A percentile compares a stretch with the other conserved stretches of the same genome.
phyloP scores from a whole-genome alignment of 2,113 vertebrate species.

The Leuciscus idus region DNA sequence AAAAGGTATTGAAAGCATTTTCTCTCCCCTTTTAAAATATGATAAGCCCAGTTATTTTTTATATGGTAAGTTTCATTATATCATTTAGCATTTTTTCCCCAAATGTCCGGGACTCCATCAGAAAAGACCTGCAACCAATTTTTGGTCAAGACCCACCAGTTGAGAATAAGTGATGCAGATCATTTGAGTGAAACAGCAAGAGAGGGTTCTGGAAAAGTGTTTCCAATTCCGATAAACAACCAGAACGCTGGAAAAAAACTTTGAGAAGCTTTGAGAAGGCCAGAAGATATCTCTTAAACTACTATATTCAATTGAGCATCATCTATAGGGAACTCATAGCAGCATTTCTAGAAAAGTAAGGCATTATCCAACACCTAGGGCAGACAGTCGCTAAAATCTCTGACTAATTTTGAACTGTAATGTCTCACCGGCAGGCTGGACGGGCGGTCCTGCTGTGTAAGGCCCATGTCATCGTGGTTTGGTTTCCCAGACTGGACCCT shows the following conservation, averaged over 20 bases:
- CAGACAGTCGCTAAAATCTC: not conserved
- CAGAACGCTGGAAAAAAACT: not conserved
- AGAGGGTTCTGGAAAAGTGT: not conserved
- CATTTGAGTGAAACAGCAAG: not conserved
- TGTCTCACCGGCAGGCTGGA: constrained; percentile 92
- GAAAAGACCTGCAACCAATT: not conserved
- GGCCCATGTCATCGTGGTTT: constrained; percentile 89
- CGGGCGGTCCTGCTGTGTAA: constrained; percentile 91
- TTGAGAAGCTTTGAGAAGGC: not conserved
- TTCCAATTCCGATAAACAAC: not conserved
- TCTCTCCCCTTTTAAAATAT: not conserved
- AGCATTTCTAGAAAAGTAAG: not conserved
- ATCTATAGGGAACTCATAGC: not conserved
- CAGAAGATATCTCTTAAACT: not conserved
- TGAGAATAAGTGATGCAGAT: not conserved
- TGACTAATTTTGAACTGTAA: not conserved
- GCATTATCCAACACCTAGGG: not conserved
- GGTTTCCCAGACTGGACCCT: constrained; percentile 89
- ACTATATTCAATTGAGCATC: not conserved
- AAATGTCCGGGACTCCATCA: not conserved
- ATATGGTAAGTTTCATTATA: not conserved
- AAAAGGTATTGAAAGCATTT: not conserved
- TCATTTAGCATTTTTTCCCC: not conserved
- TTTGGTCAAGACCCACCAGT: not conserved
- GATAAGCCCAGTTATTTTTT: not conserved